A percentile compares a stretch with the other conserved stretches of the same genome.
phyloP scores from a whole-genome alignment of 1,140 invertebrate species.

The Drosophila mayri region DNA sequence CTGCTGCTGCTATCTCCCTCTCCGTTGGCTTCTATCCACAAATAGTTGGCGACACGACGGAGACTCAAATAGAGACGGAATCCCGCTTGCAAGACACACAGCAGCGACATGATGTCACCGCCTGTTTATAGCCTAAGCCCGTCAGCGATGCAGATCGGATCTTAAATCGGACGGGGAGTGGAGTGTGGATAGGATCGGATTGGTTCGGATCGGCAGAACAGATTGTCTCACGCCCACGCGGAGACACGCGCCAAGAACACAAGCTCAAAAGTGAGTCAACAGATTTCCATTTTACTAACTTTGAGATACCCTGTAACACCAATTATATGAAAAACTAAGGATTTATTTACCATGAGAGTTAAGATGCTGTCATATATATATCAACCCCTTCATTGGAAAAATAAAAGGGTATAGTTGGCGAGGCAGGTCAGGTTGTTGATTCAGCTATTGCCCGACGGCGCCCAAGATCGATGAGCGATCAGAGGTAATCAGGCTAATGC shows the following conservation, averaged over 20 bases:
- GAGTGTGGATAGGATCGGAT: conserved; percentile 11
- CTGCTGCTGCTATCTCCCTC: background rate
- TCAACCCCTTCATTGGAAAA: background rate
- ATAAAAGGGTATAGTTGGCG: background rate
- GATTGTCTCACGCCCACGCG: conserved; percentile 75
- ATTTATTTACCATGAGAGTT: background rate
- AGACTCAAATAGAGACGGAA: conserved; percentile 14
- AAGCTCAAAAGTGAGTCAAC: conserved; percentile 5
- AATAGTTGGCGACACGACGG: conserved; percentile 42
- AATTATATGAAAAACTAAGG: background rate
- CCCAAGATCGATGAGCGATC: conserved; percentile 16
- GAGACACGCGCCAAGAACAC: conserved; percentile 74
- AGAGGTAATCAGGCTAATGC: background rate
- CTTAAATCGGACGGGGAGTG: conserved; percentile 22
- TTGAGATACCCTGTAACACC: conserved; percentile 4
- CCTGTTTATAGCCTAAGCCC: conserved; percentile 67
- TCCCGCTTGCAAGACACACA: conserved; percentile 39
- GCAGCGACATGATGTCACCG: conserved; percentile 68
- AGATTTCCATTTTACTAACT: background rate
- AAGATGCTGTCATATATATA: background rate
- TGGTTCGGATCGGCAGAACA: conserved; percentile 34
- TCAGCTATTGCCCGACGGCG: conserved; percentile 21
- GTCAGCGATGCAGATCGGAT: conserved; percentile 55
- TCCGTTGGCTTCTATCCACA: conserved; percentile 14
- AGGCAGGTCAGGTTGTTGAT: conserved; percentile 37